Conservation (phyloP, 2,797 vertebrate species). For the Helarctos malayanus region DNA sequence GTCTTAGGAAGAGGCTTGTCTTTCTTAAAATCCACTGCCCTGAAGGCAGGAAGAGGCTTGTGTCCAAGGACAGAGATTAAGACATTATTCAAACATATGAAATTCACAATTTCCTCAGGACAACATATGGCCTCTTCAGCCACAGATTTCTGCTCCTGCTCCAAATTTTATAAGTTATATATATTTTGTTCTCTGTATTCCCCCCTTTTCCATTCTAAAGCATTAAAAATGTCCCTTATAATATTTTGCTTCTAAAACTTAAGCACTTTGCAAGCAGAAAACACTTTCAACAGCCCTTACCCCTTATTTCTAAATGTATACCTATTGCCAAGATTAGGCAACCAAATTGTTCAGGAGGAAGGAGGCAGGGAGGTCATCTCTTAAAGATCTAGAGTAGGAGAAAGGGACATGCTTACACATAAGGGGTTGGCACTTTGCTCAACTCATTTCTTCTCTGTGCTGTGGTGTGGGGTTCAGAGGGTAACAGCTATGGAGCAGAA, state of each 20-base stretch:
- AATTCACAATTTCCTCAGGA: not conserved
- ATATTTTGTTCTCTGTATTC: not conserved
- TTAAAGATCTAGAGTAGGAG: not conserved
- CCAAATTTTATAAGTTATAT: not conserved
- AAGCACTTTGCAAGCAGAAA: not conserved
- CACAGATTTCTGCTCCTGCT: not conserved
- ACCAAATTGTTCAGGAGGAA: not conserved
- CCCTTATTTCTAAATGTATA: not conserved
- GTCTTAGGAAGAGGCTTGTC: not conserved
- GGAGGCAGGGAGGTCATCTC: not conserved
- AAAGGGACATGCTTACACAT: not conserved
- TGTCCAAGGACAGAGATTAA: not conserved
- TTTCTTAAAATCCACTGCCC: not conserved
- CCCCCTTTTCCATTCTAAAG: not conserved
- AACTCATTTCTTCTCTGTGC: not conserved
- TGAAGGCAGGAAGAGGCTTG: not conserved
- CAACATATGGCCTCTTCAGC: not conserved
- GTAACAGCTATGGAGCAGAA: not conserved
- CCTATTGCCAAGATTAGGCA: not conserved
- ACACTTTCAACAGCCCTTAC: not conserved
- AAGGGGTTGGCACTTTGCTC: not conserved
- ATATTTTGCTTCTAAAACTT: not conserved
- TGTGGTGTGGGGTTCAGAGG: not conserved
- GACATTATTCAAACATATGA: not conserved
- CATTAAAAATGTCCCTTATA: not conserved